Evolutionary conservation across 2,113 vertebrate species (phyloP), one percentile per base, ranked within the genome.

Genomic region (Lepus americanus): DNA sequence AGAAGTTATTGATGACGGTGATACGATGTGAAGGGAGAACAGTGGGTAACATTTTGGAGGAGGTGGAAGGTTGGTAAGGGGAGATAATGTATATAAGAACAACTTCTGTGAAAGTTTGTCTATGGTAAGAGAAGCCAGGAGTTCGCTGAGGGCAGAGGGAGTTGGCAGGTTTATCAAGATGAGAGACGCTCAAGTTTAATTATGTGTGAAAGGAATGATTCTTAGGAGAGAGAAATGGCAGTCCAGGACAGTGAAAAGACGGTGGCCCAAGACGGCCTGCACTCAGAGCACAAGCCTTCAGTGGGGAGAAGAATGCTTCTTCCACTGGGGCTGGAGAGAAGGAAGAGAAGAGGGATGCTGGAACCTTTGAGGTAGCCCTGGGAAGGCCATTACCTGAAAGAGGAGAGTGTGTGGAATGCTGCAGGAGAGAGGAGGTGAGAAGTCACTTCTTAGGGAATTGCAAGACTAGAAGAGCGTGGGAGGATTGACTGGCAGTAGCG

Each of bases 81-180:
- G 53, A 67, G 16, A 29, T 8, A 29, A 20, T 51, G 12, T 20
- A 31, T 33, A 6, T 51, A 10, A 0, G 1, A 55, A 31, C 10
- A 53, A 53, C 61, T 29, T 9, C 59, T 23, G 14, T 70, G 33
- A 23, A 81, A 8, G 66, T 33, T 36, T 67, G 55, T 6, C 49
- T 36, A 13, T 67, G 55, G 36, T 17, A n/a, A 17, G 61, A 90
- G 16, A 66, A 69, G 16, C 44, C 3, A 49, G 14, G n/a, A 33
- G 10, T 64, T 79, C 19, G 70, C 29, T 49, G 51, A 31, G 27
- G 29, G 23, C 19, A 90, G 49, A 79, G 9, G 6, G 25, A 55
- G 55, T 77, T 67, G 89, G 61, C 36, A 69, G 31, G 5, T 84
- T 63, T 91, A 39, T 27, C 16, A 94, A 66, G 55, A 64, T n/a